Base-by-base conservation (phyloP, 23 tunicate genomes). In the Phallusia fumigata region DNA sequence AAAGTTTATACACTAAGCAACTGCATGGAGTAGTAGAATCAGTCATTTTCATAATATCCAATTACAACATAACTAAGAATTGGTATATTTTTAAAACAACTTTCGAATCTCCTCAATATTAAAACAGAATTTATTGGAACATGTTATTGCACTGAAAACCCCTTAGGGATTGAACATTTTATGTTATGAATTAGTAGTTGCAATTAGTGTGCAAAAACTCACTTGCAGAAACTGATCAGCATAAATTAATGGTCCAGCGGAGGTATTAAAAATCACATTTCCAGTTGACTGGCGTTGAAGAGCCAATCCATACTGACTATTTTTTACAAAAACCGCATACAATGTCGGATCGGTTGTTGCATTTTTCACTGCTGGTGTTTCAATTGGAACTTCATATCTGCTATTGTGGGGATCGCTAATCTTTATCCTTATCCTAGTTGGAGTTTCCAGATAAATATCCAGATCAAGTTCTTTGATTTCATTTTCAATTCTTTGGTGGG, bases 151-250 rank as follows among this genome's bases (percentile, higher is more conserved):
- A n/a, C n/a, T n/a, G n/a, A n/a, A n/a, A n/a, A n/a, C n/a, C n/a
- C n/a, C n/a, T n/a, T n/a, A n/a, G n/a, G n/a, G n/a, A n/a, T n/a
- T n/a, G n/a, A n/a, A n/a, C n/a, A n/a, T n/a, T n/a, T n/a, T n/a
- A n/a, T n/a, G n/a, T n/a, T n/a, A n/a, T n/a, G n/a, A n/a, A n/a
- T n/a, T n/a, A n/a, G n/a, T n/a, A n/a, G n/a, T n/a, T n/a, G n/a
- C n/a, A n/a, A n/a, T n/a, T n/a, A n/a, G n/a, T n/a, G n/a, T n/a
- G n/a, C n/a, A n/a, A n/a, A n/a, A n/a, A n/a, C 19, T 3, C 65
- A 92, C 97, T 86, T 92, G 90, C 47, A 94, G 58, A 86, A 85
- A 94, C 79, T 94, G 98, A 74, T 94, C 88, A n/a, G 90, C 85
- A 89, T 35, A 94, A 15, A 94, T 44, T 1, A 94, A 44, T 0